phyloP scores from a whole-genome alignment of 2,888 invertebrate genomes.

The Nipponacmea schrenckii region DNA sequence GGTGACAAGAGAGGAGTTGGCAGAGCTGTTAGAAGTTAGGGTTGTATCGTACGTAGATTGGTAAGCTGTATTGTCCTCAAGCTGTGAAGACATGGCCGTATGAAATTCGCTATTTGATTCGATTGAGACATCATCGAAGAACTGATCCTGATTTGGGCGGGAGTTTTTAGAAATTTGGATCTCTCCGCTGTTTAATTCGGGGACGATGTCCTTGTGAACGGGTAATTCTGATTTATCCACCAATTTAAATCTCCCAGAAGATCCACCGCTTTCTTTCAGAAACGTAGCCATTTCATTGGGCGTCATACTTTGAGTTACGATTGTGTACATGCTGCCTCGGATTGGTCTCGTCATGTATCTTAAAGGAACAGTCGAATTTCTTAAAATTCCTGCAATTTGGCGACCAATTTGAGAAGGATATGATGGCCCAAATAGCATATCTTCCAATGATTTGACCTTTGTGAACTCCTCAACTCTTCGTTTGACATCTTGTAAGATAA shows the following conservation, averaged over 20 bases:
- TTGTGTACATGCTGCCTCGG: not conserved
- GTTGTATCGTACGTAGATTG: not conserved
- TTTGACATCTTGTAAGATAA: conserved; percentile 17
- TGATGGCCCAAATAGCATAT: conserved; percentile 46
- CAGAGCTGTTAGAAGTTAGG: not conserved
- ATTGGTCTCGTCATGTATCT: not conserved
- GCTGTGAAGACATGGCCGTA: not conserved
- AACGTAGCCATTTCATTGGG: not conserved
- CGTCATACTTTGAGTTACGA: not conserved
- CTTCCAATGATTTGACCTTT: conserved; percentile 31
- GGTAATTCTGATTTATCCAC: not conserved
- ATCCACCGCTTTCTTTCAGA: not conserved
- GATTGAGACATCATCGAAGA: not conserved
- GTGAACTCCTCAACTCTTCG: conserved; percentile 35
- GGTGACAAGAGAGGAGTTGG: not conserved
- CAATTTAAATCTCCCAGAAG: not conserved
- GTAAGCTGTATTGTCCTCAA: not conserved
- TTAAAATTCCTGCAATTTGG: not conserved
- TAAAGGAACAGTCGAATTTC: not conserved
- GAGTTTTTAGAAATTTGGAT: not conserved
- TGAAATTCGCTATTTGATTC: not conserved
- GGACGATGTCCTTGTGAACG: not conserved
- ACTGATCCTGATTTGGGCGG: not conserved
- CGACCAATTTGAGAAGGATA: conserved; percentile 11
- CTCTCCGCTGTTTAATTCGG: not conserved